phyloP scores from a whole-genome alignment of 1,140 invertebrate species.

The Drosophila parabipectinata region DNA sequence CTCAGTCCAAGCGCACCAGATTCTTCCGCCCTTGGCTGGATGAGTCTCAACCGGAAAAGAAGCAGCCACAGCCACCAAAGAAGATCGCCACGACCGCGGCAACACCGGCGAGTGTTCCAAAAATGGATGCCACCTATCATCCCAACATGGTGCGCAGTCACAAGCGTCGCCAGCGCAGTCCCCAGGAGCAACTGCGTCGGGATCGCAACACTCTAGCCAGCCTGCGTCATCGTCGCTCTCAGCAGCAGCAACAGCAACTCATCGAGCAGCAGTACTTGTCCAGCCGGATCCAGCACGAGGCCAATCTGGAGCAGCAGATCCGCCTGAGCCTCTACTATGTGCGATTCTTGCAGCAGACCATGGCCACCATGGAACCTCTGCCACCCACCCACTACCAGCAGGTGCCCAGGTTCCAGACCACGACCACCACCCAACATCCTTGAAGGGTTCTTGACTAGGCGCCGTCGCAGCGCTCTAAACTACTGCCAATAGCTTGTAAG shows the following conservation, averaged over 20 bases:
- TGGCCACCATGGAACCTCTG: constrained; percentile 31
- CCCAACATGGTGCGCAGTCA: constrained; percentile 59
- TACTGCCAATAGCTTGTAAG: not conserved
- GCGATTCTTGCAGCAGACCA: constrained; percentile 51
- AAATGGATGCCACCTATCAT: constrained; percentile 37
- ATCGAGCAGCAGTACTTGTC: constrained; percentile 53
- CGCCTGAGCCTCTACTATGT: constrained; percentile 66
- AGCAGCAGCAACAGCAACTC: constrained; percentile 50
- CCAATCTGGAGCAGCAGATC: constrained; percentile 55
- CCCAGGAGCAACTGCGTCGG: constrained; percentile 59
- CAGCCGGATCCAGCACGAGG: constrained; percentile 46
- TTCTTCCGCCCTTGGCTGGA: constrained; percentile 68
- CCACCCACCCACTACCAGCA: constrained; percentile 8
- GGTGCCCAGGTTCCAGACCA: not conserved
- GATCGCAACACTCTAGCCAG: constrained; percentile 61
- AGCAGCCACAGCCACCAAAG: constrained; percentile 8
- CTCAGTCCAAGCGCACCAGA: constrained; percentile 39
- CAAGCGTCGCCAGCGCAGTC: constrained; percentile 46
- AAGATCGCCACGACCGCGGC: not conserved
- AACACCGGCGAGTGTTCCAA: not conserved
- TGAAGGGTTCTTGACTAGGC: constrained; percentile 17
- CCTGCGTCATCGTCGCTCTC: constrained; percentile 46
- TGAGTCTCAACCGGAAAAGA: constrained; percentile 2
- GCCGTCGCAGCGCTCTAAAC: not conserved
- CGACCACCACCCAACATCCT: constrained; percentile 23